These are phyloP conservation scores for Cyphomyrus discorhynchus DNA, from an alignment of 2,113 vertebrate genomes.

Conservation along the genomic window DNA sequence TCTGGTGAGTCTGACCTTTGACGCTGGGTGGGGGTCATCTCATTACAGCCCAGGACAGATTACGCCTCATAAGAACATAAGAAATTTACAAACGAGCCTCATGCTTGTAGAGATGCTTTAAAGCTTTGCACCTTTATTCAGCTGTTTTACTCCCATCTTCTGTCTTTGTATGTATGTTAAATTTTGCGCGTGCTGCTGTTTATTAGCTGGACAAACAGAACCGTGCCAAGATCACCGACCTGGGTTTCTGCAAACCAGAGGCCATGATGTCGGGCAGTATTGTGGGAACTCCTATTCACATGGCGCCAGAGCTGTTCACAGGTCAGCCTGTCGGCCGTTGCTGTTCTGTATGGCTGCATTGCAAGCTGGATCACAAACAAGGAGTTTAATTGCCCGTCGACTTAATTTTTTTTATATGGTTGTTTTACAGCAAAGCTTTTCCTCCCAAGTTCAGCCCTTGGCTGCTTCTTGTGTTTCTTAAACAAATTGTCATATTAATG, in stretches of 20 bases:
- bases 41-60: background rate
- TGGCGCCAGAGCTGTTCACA: slow-evolving; percentile 98
- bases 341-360: background rate
- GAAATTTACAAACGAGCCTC: background rate
- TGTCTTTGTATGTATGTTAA: background rate
- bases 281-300: slow-evolving; percentile 96
- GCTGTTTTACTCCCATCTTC: background rate
- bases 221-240: slow-evolving; percentile 92
- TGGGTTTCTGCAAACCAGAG: slow-evolving; percentile 97
- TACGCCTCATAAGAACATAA: background rate
- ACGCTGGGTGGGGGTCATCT: background rate
- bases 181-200: background rate
- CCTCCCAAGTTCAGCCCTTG: background rate
- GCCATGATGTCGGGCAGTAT: slow-evolving; percentile 99
- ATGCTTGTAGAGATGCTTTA: background rate
- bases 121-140: background rate
- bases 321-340: slow-evolving; percentile 53
- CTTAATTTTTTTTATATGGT: background rate
- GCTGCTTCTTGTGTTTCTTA: background rate
- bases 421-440: background rate
- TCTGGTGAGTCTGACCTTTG: slow-evolving; percentile 65
- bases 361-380: background rate
- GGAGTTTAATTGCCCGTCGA: background rate
- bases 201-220: slow-evolving; percentile 88
- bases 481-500: too few species aligned